Evolutionary conservation across 35 echinoderm and acorn worm species (phyloP).

Genomic region (Holothuria glaberrima): DNA sequence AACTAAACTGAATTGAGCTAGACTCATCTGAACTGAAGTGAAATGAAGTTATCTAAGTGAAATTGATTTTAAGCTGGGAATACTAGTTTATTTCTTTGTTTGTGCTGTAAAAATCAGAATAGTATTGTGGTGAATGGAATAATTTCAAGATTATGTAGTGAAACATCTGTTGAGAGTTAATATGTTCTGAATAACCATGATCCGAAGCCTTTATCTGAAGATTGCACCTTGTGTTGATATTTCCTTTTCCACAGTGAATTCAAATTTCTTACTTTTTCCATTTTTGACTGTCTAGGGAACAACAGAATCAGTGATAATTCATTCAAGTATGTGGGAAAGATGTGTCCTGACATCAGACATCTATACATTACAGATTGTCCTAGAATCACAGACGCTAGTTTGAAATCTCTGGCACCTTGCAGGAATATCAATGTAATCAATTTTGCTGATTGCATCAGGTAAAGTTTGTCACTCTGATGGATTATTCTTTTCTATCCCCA

Average conservation of each 20-base stretch:
- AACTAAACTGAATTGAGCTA: too few species aligned
- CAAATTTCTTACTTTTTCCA: not conserved
- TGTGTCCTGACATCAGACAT: constrained; percentile 82
- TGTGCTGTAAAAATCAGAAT: not conserved
- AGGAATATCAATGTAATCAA: constrained; percentile 95
- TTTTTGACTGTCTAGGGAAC: constrained; percentile 61
- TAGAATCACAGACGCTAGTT: constrained; percentile 90
- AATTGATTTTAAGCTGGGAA: too few species aligned
- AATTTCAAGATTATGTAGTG: not conserved
- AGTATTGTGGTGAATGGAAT: not conserved
- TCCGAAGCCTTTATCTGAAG: not conserved
- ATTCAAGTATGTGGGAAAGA: constrained; percentile 83
- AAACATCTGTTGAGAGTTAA: not conserved
- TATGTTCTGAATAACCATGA: too few species aligned
- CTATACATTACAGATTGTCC: constrained; percentile 92
- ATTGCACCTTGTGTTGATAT: not conserved
- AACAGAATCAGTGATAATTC: constrained; percentile 80
- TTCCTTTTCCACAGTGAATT: not conserved
- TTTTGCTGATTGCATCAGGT: constrained; percentile 97
- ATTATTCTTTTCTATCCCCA: not conserved
- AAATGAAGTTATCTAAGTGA: too few species aligned
- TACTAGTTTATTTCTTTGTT: not conserved
- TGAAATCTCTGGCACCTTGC: constrained; percentile 93
- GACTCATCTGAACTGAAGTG: too few species aligned
- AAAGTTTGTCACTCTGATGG: constrained; percentile 28